Base-by-base conservation (phyloP, 2,888 invertebrate species). In the Formica aserva region DNA sequence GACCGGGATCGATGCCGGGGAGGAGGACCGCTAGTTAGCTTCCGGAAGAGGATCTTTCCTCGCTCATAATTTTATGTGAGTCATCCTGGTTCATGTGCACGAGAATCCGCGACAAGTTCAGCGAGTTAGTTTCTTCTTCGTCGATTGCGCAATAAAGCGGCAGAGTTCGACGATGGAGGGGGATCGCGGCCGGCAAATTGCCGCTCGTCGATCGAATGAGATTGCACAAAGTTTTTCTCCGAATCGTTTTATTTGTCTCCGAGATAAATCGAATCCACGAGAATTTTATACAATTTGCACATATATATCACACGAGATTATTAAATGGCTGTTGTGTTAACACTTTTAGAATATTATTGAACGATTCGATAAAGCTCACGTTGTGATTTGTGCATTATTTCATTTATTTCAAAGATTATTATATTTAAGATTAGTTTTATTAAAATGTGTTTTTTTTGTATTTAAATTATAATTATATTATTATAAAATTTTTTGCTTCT, bases 41-140 rank as follows among this genome's bases (percentile, higher is more conserved):
- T 76, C 87, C 83, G 86, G 82, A 83, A 81, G 71, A 66, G 67
- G 67, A 81, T 72, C 75, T 72, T 82, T 74, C 57, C 74, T 29
- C 45, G 22, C 75, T 85, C 78, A 18, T 87, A 82, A 84, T 66
- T 84, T 87, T 87, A 85, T 66, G 74, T 84, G 83, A 87, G 71
- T 87, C 87, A 87, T 67, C 74, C 81, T 45, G 18, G 45, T 66
- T 13, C 52, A 63, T 13, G 76, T 62, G 62, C 45, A n/a, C 74
- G 62, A 35, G n/a, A 38, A 55, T 69, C 29, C 45, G 78, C 69
- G 78, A 71, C 32, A 72, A 45, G 71, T 71, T 78, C 32, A 55
- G 52, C 52, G 77, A 67, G 35, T 78, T 57, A 13, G 71, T 38
- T 57, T 78, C 71, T 57, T 69, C 57, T 26, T 22, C 22, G 78